phyloP scores from a whole-genome alignment of 2,888 invertebrate genomes.

The Hydrotaea cyrtoneurina region DNA sequence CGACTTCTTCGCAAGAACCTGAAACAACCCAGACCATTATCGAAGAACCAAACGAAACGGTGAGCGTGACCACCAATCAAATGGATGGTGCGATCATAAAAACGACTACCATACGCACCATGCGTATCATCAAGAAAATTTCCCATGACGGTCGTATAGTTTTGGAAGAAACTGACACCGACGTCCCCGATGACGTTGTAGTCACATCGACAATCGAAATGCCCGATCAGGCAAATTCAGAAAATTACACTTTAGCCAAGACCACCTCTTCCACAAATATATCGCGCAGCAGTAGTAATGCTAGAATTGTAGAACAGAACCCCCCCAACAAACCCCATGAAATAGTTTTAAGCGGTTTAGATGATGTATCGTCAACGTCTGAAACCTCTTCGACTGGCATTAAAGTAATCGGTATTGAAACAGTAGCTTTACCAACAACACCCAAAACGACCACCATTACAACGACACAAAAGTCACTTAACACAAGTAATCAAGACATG shows the following conservation, averaged over 20 bases:
- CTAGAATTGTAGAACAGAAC: constrained; percentile 20
- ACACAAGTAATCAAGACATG: constrained; percentile 23
- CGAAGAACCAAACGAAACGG: constrained; percentile 68
- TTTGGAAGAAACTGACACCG: constrained; percentile 71
- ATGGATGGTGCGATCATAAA: constrained; percentile 75
- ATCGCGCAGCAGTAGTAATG: constrained; percentile 55
- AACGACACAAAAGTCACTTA: constrained; percentile 60
- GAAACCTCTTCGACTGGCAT: constrained; percentile 63
- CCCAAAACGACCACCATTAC: constrained; percentile 37
- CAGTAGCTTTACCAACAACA: constrained; percentile 69
- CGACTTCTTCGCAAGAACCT: constrained; percentile 28
- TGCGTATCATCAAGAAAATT: constrained; percentile 76
- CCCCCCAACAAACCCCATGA: constrained; percentile 34
- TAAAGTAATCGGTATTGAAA: constrained; percentile 74
- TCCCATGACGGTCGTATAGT: constrained; percentile 76
- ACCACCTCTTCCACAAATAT: constrained; percentile 34
- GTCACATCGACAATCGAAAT: constrained; percentile 76
- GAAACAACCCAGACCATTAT: constrained; percentile 45
- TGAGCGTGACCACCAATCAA: constrained; percentile 68
- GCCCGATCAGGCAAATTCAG: constrained; percentile 70
- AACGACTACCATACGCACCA: constrained; percentile 79
- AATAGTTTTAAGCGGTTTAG: constrained; percentile 47
- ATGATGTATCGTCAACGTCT: constrained; percentile 27
- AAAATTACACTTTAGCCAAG: constrained; percentile 39
- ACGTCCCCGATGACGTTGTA: constrained; percentile 73